Conservation (phyloP, 2,113 vertebrate genomes). For the Buteo buteo region DNA sequence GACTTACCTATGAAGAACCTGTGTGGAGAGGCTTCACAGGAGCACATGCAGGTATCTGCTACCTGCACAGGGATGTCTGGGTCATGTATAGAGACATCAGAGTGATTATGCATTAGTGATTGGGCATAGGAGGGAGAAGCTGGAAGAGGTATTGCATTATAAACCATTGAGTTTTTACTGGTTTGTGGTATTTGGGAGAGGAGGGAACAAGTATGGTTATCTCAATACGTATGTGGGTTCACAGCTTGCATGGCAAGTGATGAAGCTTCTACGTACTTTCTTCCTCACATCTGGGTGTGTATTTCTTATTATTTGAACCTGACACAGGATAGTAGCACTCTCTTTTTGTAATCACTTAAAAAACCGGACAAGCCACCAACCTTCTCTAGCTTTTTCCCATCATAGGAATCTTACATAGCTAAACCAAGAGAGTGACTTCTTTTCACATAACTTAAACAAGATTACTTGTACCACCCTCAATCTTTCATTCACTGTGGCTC, state of each 20-base stretch:
- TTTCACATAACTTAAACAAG: background rate
- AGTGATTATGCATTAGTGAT: background rate
- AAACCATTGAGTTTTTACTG: background rate
- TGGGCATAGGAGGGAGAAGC: background rate
- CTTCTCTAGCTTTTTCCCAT: background rate
- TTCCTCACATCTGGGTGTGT: background rate
- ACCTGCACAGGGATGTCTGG: background rate
- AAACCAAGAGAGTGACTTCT: background rate
- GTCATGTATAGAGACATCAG: background rate
- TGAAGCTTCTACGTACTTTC: background rate
- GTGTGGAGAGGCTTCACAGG: background rate
- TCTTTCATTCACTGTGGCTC: background rate
- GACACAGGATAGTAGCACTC: background rate
- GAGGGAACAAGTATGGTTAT: background rate
- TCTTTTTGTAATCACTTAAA: background rate
- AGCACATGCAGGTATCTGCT: background rate
- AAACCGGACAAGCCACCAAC: background rate
- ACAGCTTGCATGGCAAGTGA: background rate
- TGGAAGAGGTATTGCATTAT: background rate
- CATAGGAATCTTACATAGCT: background rate
- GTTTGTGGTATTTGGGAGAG: background rate
- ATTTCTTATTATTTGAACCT: background rate
- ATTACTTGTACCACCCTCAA: background rate
- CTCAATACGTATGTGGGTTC: background rate
- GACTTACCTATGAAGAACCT: background rate